Evolutionary conservation across 1,140 invertebrate genomes (phyloP).

Genomic region (Chymomyza costata): DNA sequence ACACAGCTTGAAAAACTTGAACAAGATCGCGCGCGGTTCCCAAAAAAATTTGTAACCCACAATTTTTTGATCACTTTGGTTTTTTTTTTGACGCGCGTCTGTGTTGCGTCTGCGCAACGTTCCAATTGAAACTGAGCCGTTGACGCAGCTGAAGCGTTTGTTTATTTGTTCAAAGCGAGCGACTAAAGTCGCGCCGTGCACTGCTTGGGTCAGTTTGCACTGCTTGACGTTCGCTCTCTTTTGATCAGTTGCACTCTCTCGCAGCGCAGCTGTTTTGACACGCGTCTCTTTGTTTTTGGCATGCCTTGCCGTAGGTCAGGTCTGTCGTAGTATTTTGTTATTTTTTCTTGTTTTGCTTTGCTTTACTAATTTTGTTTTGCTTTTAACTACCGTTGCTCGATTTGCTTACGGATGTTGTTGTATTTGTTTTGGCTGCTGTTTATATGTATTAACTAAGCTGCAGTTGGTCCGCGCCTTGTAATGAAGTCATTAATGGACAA

Average conservation of each 20-base stretch:
- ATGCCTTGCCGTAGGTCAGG: slow-evolving; percentile 68
- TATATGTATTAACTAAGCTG: too few species aligned
- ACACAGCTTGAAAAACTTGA: too few species aligned
- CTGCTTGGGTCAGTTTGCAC: slow-evolving; percentile 24
- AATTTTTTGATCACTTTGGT: too few species aligned
- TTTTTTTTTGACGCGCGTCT: slow-evolving; percentile 14
- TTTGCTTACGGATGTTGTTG: slow-evolving; percentile 5
- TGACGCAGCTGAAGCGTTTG: slow-evolving; percentile 45
- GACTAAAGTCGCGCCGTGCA: too few species aligned
- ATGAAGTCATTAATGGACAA: slow-evolving; percentile 65
- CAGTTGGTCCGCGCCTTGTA: slow-evolving; percentile 47
- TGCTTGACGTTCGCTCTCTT: slow-evolving; percentile 30
- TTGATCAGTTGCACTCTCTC: not conserved
- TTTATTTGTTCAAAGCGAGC: slow-evolving; percentile 59
- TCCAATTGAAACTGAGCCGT: slow-evolving; percentile 63
- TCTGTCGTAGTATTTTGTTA: slow-evolving; percentile 11
- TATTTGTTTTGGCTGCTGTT: slow-evolving; percentile 18
- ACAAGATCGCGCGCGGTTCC: too few species aligned
- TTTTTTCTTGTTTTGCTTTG: slow-evolving; percentile 37
- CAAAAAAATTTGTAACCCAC: too few species aligned
- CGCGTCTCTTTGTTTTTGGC: slow-evolving; percentile 20
- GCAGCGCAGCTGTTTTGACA: slow-evolving; percentile 22
- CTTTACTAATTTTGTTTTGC: slow-evolving; percentile 33
- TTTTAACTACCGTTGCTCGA: slow-evolving; percentile 35
- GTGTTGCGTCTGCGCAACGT: slow-evolving; percentile 53